A percentile compares a stretch with the other conserved stretches of the same genome.
These are phyloP conservation scores for Ifrita kowaldi DNA, from an alignment of 2,113 vertebrate species.

Conservation along the genomic window DNA sequence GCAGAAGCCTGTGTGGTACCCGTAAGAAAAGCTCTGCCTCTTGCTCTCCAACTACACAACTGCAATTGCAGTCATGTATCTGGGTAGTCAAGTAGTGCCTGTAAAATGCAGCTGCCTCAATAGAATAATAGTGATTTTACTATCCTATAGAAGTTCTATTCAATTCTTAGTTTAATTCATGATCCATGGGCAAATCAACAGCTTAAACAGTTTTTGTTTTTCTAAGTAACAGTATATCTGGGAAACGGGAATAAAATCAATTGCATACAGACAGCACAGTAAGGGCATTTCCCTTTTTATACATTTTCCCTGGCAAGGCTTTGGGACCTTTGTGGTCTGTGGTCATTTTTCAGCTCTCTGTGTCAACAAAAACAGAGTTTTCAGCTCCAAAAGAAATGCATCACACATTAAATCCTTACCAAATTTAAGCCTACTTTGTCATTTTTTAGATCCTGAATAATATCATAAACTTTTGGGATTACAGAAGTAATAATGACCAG, in stretches of 20 bases:
- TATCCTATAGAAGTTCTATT: neutral
- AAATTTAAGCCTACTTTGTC: conserved; percentile 28
- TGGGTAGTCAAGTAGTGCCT: neutral
- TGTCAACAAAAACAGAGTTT: conserved; percentile 63
- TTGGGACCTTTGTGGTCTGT: conserved; percentile 36
- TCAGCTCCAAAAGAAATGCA: conserved; percentile 50
- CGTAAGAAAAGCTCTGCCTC: neutral
- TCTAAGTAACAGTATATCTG: conserved; percentile 23
- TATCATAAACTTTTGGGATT: conserved; percentile 65
- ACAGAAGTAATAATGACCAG: conserved; percentile 70
- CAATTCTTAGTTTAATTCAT: conserved; percentile 37
- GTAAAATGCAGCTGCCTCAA: neutral
- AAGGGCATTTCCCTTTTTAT: conserved; percentile 54
- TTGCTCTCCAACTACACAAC: neutral
- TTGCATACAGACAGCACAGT: conserved; percentile 35
- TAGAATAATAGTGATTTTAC: neutral
- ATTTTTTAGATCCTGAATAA: conserved; percentile 42
- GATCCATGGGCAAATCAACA: conserved; percentile 3
- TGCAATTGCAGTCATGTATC: neutral
- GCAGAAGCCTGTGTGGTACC: neutral
- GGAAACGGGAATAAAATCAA: conserved; percentile 54
- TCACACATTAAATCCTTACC: conserved; percentile 53
- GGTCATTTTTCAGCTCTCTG: conserved; percentile 65
- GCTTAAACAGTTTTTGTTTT: conserved; percentile 33
- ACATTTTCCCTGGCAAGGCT: conserved; percentile 54